These are phyloP conservation scores for Aviceda subcristata DNA, from an alignment of 2,113 vertebrate species.

Conservation along the genomic window DNA sequence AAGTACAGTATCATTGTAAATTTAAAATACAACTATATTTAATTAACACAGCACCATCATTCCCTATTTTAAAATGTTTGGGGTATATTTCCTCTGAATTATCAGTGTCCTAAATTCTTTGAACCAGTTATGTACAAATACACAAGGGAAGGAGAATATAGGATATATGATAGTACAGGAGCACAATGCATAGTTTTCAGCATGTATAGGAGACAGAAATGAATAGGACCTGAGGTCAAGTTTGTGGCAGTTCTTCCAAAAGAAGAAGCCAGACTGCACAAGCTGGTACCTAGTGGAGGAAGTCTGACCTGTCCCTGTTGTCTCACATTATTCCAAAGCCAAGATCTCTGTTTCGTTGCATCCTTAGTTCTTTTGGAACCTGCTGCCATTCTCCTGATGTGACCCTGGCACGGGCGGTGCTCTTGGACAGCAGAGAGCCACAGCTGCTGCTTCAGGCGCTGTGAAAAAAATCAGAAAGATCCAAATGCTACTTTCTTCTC, in stretches of 20 bases:
- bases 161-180: neutral
- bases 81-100: neutral
- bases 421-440: neutral
- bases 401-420: neutral
- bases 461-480: neutral
- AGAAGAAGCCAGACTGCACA: neutral
- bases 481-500: neutral
- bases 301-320: neutral
- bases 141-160: neutral
- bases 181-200: neutral
- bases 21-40: neutral
- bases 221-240: neutral
- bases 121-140: neutral
- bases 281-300: neutral
- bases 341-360: neutral
- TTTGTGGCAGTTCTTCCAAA: neutral
- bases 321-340: neutral
- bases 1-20: neutral
- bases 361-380: neutral
- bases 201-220: neutral
- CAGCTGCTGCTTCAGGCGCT: neutral
- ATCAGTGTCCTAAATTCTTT: neutral
- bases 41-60: neutral
- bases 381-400: neutral
- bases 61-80: neutral